Evolutionary conservation across 2,113 vertebrate species (phyloP).

Genomic region (Sarotherodon lohbergeri): DNA sequence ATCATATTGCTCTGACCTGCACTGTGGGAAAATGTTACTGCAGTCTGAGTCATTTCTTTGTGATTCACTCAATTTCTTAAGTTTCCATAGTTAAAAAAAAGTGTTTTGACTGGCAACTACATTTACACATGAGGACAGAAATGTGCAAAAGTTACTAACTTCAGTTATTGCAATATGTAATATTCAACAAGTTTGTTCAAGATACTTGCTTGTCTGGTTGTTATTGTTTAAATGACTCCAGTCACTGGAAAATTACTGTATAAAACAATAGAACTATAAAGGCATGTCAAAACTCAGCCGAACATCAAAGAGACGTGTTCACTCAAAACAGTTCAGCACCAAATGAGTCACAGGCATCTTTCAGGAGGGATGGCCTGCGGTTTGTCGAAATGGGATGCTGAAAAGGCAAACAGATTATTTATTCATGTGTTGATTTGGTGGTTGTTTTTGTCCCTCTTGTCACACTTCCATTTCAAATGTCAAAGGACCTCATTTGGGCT

Average conservation of each 20-base stretch:
- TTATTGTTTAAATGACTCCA: background rate
- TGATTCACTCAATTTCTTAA: background rate
- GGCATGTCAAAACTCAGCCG: constrained; percentile 5
- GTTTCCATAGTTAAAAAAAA: background rate
- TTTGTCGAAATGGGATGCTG: constrained; percentile 54
- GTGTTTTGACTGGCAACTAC: background rate
- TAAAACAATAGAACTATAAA: constrained; percentile 32
- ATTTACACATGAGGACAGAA: background rate
- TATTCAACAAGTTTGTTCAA: constrained; percentile 2
- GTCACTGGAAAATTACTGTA: constrained; percentile 13
- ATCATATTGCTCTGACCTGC: background rate
- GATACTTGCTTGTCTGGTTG: constrained; percentile 9
- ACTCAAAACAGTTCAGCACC: constrained; percentile 31
- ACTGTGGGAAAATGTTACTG: background rate
- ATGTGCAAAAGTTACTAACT: background rate
- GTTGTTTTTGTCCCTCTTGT: constrained; percentile 56
- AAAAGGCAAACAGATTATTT: constrained; percentile 61
- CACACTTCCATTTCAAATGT: constrained; percentile 55
- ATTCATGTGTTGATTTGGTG: constrained; percentile 60
- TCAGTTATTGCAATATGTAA: background rate
- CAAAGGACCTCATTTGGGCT: constrained; percentile 45
- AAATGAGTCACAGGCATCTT: constrained; percentile 49
- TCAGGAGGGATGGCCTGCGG: constrained; percentile 31
- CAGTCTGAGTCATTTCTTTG: background rate
- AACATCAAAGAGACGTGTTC: constrained; percentile 42